phyloP scores from a whole-genome alignment of 2,888 invertebrate species.

The Drosophila sordidapex region DNA sequence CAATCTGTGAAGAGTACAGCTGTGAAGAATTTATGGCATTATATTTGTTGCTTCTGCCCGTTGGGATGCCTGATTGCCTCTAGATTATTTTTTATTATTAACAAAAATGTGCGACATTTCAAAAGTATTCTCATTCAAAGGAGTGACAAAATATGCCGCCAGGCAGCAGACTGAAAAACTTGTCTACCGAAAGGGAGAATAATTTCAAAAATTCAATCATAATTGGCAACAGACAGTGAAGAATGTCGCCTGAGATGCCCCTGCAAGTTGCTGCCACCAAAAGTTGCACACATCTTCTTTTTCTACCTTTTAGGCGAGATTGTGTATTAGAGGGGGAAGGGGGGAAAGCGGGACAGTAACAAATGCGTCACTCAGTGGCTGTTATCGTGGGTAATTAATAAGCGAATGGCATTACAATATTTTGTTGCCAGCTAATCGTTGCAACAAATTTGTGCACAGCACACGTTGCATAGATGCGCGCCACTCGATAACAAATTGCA shows the following conservation, averaged over 20 bases:
- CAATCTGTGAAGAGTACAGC: too few species aligned
- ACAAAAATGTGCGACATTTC: constrained; percentile 33
- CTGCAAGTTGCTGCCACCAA: constrained; percentile 29
- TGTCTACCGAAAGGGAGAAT: constrained; percentile 38
- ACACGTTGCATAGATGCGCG: constrained; percentile 40
- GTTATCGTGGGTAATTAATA: constrained; percentile 75
- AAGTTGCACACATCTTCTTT: constrained; percentile 15
- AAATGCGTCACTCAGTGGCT: constrained; percentile 68
- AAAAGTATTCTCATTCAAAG: constrained; percentile 40
- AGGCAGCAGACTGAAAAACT: constrained; percentile 38
- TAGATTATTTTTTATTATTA: constrained; percentile 18
- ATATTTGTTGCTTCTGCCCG: background rate
- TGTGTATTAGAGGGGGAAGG: background rate
- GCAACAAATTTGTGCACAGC: constrained; percentile 71
- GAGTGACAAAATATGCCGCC: constrained; percentile 61
- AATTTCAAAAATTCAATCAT: constrained; percentile 65
- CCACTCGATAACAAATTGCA: constrained; percentile 73
- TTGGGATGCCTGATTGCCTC: constrained; percentile 1
- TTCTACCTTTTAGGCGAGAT: background rate
- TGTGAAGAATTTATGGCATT: background rate
- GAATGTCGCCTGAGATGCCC: constrained; percentile 44
- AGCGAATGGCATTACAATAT: constrained; percentile 68
- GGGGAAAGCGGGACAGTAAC: constrained; percentile 11
- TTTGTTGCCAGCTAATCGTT: constrained; percentile 64
- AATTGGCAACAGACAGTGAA: constrained; percentile 68